Evolutionary conservation across 1,140 invertebrate species (phyloP).

Genomic region (Parapsyche elsis): DNA sequence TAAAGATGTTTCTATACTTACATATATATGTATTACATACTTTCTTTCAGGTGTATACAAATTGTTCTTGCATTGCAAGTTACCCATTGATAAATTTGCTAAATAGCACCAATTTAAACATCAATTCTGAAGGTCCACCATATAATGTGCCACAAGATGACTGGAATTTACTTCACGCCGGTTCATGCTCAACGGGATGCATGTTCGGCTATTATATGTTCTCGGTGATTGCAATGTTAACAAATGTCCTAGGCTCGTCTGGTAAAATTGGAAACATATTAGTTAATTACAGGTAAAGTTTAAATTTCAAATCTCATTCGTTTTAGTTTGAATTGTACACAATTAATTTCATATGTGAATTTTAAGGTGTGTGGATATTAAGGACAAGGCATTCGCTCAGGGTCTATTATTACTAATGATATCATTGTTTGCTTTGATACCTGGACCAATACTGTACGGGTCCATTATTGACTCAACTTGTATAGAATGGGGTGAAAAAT

Average conservation of each 20-base stretch:
- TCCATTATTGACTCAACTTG: conserved; percentile 74
- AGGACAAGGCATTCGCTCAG: conserved; percentile 75
- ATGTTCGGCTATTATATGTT: conserved; percentile 62
- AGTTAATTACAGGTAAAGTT: conserved; percentile 70
- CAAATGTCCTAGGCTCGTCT: conserved; percentile 70
- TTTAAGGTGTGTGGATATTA: conserved; percentile 68
- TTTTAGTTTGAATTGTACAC: not conserved
- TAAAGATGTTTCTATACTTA: conserved; percentile 18
- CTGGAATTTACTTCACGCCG: conserved; percentile 62
- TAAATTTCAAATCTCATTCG: no score
- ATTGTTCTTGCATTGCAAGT: conserved; percentile 50
- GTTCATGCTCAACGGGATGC: conserved; percentile 69
- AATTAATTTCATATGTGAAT: not conserved
- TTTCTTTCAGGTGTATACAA: conserved; percentile 50
- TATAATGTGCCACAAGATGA: conserved; percentile 49
- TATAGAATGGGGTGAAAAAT: conserved; percentile 74
- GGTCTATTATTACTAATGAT: conserved; percentile 72
- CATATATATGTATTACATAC: not conserved
- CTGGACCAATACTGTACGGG: conserved; percentile 75
- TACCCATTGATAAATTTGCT: conserved; percentile 45
- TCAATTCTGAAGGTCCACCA: conserved; percentile 30
- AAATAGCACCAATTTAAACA: conserved; percentile 15
- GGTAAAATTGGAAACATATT: conserved; percentile 73
- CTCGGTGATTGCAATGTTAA: conserved; percentile 64
- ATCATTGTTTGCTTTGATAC: conserved; percentile 75